Evolutionary conservation across 1,140 invertebrate genomes (phyloP).

Genomic region (Eriosoma lanigerum): DNA sequence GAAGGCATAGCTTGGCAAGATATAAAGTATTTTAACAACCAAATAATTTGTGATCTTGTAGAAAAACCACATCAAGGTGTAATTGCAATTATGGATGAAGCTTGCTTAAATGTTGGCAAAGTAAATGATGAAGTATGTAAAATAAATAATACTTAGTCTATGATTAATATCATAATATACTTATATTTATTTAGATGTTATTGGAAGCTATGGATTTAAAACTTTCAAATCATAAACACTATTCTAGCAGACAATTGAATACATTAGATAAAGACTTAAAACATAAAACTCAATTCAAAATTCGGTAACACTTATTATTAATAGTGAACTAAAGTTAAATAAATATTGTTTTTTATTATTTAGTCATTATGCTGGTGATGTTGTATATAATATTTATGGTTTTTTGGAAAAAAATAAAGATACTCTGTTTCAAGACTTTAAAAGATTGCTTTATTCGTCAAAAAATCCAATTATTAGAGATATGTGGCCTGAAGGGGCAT

Average conservation of each 20-base stretch:
- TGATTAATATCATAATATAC: background rate
- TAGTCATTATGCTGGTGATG: conserved; percentile 94
- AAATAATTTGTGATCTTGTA: conserved; percentile 90
- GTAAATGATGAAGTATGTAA: conserved; percentile 76
- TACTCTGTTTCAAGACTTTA: conserved; percentile 93
- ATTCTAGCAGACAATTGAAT: conserved; percentile 80
- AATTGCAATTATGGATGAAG: conserved; percentile 91
- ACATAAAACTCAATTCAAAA: conserved; percentile 82
- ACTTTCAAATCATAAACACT: conserved; percentile 83
- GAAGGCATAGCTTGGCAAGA: conserved; percentile 92
- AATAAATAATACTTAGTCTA: background rate
- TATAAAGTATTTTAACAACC: conserved; percentile 91
- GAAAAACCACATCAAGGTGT: conserved; percentile 88
- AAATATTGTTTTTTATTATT: too few species aligned
- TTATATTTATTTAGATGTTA: conserved; percentile 65
- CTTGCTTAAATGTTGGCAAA: conserved; percentile 90
- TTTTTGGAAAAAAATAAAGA: conserved; percentile 97
- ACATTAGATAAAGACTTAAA: conserved; percentile 78
- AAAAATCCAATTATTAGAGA: conserved; percentile 72
- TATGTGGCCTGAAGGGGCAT: conserved; percentile 95
- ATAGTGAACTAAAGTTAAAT: too few species aligned
- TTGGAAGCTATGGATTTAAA: conserved; percentile 92
- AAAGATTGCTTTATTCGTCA: conserved; percentile 83
- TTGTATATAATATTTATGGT: conserved; percentile 84
- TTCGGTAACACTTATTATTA: conserved; percentile 61